A percentile compares a stretch with the other conserved stretches of the same genome.
Conservation (phyloP, 2,113 vertebrate species). For the cat (Felis catus) region DNA sequence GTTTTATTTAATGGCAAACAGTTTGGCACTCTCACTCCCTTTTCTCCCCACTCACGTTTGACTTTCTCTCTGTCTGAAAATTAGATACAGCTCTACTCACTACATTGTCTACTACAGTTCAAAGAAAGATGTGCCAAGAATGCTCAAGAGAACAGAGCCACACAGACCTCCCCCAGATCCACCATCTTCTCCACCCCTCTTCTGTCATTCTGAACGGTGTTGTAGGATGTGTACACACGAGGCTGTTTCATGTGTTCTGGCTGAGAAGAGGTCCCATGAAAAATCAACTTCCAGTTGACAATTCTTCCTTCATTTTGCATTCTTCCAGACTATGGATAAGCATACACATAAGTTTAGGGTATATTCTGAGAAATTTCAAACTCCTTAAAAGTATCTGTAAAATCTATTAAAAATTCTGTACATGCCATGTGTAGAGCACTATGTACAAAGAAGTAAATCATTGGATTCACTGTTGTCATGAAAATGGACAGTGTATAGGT, state of each 20-base stretch:
- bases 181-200: slow-evolving; percentile 94
- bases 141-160: background rate
- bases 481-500: background rate
- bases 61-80: background rate
- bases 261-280: slow-evolving; percentile 93
- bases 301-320: slow-evolving; percentile 96
- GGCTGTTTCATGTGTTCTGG: slow-evolving; percentile 94
- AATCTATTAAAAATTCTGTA: background rate
- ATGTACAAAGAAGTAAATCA: background rate
- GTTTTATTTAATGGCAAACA: background rate
- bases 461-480: background rate
- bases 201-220: slow-evolving; percentile 97
- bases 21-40: background rate
- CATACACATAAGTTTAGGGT: background rate
- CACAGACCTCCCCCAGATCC: slow-evolving; percentile 87
- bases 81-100: background rate
- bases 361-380: background rate
- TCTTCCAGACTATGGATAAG: slow-evolving; percentile 90
- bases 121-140: background rate
- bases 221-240: slow-evolving; percentile 96
- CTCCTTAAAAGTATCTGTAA: background rate
- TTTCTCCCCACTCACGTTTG: background rate
- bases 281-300: slow-evolving; percentile 95
- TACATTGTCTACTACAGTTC: background rate
- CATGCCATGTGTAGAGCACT: background rate